A percentile compares a stretch with the other conserved stretches of the same genome.
Evolutionary conservation across 92 coral and sea anemone species (phyloP).

Genomic region (Porites cylindrica): DNA sequence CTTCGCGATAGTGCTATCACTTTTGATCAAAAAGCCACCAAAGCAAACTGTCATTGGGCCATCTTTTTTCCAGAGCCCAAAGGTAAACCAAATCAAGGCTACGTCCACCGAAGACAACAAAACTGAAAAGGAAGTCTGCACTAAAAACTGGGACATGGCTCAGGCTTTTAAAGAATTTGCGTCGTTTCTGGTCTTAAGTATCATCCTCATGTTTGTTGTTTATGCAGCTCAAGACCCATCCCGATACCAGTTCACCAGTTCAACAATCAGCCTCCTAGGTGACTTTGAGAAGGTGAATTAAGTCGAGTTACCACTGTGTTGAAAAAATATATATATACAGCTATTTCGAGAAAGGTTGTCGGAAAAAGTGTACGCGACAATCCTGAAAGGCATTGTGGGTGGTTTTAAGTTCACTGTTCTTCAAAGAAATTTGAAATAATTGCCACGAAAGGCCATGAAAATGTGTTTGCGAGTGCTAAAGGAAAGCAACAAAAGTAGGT

Average conservation of each 20-base stretch:
- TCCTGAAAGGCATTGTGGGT: no score
- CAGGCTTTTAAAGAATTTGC: not conserved
- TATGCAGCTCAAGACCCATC: not conserved
- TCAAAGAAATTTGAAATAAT: no score
- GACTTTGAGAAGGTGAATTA: no score
- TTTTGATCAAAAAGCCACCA: conserved; percentile 74
- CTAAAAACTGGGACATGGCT: conserved; percentile 4
- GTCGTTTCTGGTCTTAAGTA: conserved; percentile 11
- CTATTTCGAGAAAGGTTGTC: no score
- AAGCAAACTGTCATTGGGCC: conserved; percentile 53
- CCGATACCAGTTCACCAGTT: not conserved
- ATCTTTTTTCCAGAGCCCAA: not conserved
- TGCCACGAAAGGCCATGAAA: no score
- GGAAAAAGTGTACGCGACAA: no score
- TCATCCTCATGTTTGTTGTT: not conserved
- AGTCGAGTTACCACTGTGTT: no score
- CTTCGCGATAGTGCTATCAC: conserved; percentile 68
- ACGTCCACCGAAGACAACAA: conserved; percentile 12
- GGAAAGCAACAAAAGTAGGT: no score
- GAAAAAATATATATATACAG: no score
- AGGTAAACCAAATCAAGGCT: conserved; percentile 16
- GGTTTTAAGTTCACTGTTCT: no score
- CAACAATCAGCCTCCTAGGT: no score
- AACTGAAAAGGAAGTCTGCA: not conserved
- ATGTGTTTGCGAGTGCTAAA: no score